A percentile compares a stretch with the other conserved stretches of the same genome.
phyloP scores from a whole-genome alignment of 2,113 vertebrate genomes.

The Pollimyrus isidori region DNA sequence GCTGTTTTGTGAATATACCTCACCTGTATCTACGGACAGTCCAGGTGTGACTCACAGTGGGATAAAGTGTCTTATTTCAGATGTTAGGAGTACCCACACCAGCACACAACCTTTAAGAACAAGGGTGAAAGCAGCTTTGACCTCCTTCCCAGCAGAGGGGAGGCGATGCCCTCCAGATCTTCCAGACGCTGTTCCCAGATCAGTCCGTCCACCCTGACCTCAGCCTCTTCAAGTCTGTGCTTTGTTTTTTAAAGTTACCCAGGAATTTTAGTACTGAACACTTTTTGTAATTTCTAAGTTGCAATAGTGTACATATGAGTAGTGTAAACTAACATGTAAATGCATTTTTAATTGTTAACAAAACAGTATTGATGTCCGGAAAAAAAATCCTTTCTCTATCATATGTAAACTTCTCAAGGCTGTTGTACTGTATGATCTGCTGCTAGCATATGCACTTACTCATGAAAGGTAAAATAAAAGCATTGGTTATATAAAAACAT shows the following conservation, averaged over 20 bases:
- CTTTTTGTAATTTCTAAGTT: conserved; percentile 2
- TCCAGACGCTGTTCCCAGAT: not conserved
- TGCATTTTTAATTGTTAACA: not conserved
- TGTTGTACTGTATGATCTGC: not conserved
- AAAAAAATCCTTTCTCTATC: not conserved
- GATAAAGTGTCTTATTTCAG: not conserved
- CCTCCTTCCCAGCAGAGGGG: not conserved
- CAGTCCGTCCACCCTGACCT: not conserved
- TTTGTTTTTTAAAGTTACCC: not conserved
- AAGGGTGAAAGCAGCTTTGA: not conserved
- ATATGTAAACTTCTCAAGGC: not conserved
- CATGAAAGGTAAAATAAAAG: not conserved
- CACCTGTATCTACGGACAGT: not conserved
- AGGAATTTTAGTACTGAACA: not conserved
- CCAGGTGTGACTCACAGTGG: not conserved
- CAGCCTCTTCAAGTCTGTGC: not conserved
- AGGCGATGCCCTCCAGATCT: conserved; percentile 1
- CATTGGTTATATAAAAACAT: not conserved
- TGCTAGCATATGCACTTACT: not conserved
- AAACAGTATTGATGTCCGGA: not conserved
- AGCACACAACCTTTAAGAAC: not conserved
- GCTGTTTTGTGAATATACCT: not conserved
- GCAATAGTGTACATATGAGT: not conserved
- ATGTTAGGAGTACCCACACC: not conserved
- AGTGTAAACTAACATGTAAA: not conserved